Percentiles rank a stretch among this genome's conserved stretches.
These are phyloP conservation scores for Agonopterix heracliana DNA, from an alignment of 2,888 invertebrate genomes.

Conservation along the genomic window DNA sequence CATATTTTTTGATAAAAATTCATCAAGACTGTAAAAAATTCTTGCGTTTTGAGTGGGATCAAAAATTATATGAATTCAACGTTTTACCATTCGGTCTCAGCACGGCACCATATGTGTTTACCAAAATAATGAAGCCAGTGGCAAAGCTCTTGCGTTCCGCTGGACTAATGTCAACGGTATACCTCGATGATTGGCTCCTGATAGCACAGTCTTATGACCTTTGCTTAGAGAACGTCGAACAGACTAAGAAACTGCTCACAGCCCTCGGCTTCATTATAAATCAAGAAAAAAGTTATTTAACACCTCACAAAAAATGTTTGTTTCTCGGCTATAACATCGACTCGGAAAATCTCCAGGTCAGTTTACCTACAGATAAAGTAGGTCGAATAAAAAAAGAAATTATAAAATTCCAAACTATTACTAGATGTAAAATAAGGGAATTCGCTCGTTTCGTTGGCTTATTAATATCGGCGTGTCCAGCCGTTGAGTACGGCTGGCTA, in stretches of 20 bases:
- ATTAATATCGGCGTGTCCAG: conserved; percentile 1
- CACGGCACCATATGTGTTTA: conserved; percentile 2
- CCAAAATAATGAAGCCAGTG: conserved; percentile 1
- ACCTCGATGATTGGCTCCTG: conserved; percentile 4
- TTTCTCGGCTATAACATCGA: neutral
- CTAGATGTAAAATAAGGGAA: neutral
- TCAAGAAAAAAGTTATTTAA: too few species aligned
- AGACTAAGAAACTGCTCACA: neutral
- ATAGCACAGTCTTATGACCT: neutral
- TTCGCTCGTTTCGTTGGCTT: conserved; percentile 5
- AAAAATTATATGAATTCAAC: neutral
- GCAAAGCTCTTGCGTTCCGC: neutral
- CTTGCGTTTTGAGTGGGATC: neutral
- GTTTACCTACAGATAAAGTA: neutral
- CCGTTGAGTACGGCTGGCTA: conserved; percentile 4
- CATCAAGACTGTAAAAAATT: neutral
- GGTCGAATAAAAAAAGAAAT: neutral
- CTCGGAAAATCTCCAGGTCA: neutral
- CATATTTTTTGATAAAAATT: neutral
- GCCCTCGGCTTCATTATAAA: neutral
- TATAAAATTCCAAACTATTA: neutral
- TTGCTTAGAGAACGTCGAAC: neutral
- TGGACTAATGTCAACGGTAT: neutral
- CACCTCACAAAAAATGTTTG: neutral
- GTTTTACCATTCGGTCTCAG: conserved; percentile 1